Evolutionary conservation across 2,888 invertebrate species (phyloP).

Genomic region (Graphium colonna): DNA sequence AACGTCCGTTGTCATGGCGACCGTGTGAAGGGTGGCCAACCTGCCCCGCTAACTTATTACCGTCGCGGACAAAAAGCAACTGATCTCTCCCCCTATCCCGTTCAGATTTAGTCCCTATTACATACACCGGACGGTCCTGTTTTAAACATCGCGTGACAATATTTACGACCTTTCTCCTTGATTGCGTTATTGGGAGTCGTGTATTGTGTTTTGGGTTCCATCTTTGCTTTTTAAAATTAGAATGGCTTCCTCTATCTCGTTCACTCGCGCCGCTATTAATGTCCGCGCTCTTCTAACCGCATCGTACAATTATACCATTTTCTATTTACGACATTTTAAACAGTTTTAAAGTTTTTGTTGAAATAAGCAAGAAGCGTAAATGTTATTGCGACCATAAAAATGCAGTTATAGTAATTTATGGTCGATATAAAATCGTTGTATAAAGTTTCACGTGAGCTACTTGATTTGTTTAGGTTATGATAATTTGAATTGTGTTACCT

Average conservation of each 20-base stretch:
- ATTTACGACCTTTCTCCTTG: slow-evolving; percentile 51
- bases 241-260: slow-evolving; percentile 58
- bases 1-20: slow-evolving; percentile 70
- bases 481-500: slow-evolving; percentile 18
- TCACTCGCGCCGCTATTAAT: slow-evolving; percentile 38
- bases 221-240: slow-evolving; percentile 79
- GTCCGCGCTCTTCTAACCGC: slow-evolving; percentile 49
- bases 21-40: slow-evolving; percentile 75
- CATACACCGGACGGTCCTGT: slow-evolving; percentile 52
- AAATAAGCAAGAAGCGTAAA: slow-evolving; percentile 70
- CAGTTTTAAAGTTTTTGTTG: slow-evolving; percentile 72
- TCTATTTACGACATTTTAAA: slow-evolving; percentile 73
- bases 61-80: slow-evolving; percentile 54
- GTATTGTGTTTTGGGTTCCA: slow-evolving; percentile 77
- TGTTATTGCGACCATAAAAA: slow-evolving; percentile 72
- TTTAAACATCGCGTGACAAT: slow-evolving; percentile 50
- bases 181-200: slow-evolving; percentile 60
- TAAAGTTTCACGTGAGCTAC: slow-evolving; percentile 51
- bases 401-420: slow-evolving; percentile 72
- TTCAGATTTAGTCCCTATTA: slow-evolving; percentile 60
- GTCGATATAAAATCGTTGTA: slow-evolving; percentile 59
- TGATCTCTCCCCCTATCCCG: slow-evolving; percentile 45
- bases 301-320: slow-evolving; percentile 69
- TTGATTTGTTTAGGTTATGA: slow-evolving; percentile 46
- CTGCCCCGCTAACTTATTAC: slow-evolving; percentile 67